Base-by-base conservation (phyloP, 2,113 vertebrate genomes). In the Phalacrocorax pelagicus region DNA sequence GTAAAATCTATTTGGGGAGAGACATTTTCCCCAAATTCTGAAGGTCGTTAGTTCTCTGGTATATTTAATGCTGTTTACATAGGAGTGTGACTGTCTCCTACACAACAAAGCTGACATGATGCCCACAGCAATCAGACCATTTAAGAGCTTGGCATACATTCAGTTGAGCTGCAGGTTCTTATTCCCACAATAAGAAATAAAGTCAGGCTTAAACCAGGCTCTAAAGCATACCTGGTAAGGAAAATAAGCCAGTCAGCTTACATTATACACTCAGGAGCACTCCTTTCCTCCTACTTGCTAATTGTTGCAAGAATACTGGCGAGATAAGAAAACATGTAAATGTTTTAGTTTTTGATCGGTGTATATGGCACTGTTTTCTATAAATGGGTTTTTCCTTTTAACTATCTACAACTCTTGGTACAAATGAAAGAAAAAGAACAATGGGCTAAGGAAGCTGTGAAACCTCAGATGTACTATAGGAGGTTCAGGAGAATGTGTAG, bases 21-120 rank as follows among this genome's bases (percentile, higher is more conserved):
- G 26, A 51, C 3, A 3, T 36, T 63, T 47, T 24, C 4, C 34
- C 36, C 15, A 47, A 0, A 29, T 71, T 71, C 10, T 65, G 61
- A 86, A 77, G 30, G 19, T 36, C 9, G 1, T 44, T 65, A 61
- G 6, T 70, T 57, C 29, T 85, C 13, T 81, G 36, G 14, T 61
- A 4, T 22, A 24, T 62, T n/a, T 42, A 73, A 0, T 1, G 2
- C 15, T 63, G 15, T 86, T 58, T 36, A 26, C 8, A 0, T 15
- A 29, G 0, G 14, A 55, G 11, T 8, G 18, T 69, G 36, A 21
- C 10, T 62, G 24, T 38, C n/a, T 79, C 24, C 22, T 57, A 22
- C 29, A 8, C 23, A 30, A 7, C 21, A 71, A 42, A 83, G 67
- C 47, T 90, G 54, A 6, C 32, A 21, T 0, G 1, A n/a, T 70